Conservation (phyloP, 2,888 invertebrate species). For the Bellardia bayeri region DNA sequence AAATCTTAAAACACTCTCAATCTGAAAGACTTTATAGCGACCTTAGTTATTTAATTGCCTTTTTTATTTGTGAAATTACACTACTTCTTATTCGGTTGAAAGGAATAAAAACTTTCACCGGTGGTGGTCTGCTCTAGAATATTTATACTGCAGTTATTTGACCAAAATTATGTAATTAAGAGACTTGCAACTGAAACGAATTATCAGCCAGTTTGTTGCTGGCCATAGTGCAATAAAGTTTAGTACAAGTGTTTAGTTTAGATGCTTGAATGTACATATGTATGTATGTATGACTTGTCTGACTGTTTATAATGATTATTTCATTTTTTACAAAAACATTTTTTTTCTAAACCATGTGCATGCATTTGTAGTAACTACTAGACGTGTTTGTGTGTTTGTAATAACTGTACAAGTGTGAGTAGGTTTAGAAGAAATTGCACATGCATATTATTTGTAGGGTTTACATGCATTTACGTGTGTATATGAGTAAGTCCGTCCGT, state of each 20-base stretch:
- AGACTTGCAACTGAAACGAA: background rate
- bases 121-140: no score
- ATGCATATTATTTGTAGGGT: slow-evolving; percentile 38
- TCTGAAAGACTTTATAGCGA: no score
- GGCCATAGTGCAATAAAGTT: slow-evolving; percentile 48
- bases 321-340: slow-evolving; percentile 18
- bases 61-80: no score
- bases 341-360: slow-evolving; percentile 45
- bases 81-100: no score
- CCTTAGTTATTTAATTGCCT: no score
- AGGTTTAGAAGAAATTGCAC: slow-evolving; percentile 45
- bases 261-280: slow-evolving; percentile 14
- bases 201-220: no score
- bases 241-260: slow-evolving; percentile 56
- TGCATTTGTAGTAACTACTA: slow-evolving; percentile 46
- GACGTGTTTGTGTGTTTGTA: slow-evolving; percentile 1
- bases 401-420: slow-evolving; percentile 3
- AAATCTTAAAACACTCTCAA: no score
- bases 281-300: slow-evolving; percentile 30
- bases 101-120: no score
- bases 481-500: background rate
- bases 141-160: no score
- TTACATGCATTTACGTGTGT: slow-evolving; percentile 19
- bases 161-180: no score
- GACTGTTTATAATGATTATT: slow-evolving; percentile 54